Evolutionary conservation across 2,888 invertebrate genomes (phyloP).

Genomic region (Xestia sexstrigata): DNA sequence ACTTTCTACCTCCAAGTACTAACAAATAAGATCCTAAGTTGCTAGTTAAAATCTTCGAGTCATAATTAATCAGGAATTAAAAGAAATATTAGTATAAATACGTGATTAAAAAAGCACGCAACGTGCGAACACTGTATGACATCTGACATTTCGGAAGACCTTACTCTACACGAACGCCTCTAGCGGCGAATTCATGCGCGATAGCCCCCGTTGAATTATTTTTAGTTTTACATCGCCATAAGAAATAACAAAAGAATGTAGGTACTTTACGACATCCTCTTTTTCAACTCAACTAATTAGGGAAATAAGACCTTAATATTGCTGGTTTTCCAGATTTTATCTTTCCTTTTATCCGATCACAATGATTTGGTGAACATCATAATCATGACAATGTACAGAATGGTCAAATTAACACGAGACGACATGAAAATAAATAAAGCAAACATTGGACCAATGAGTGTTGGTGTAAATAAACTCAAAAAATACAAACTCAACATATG

Average conservation of each 20-base stretch:
- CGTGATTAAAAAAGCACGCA: too few species aligned
- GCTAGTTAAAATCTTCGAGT: too few species aligned
- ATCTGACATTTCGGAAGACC: too few species aligned
- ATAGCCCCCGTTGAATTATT: background rate
- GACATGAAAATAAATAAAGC: conserved; percentile 70
- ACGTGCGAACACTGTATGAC: too few species aligned
- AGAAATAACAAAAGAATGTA: background rate
- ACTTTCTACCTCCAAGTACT: too few species aligned
- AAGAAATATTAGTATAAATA: too few species aligned
- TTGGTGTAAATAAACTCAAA: conserved; percentile 53
- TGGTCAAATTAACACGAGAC: conserved; percentile 68
- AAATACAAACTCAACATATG: conserved; percentile 78
- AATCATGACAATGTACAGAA: conserved; percentile 52
- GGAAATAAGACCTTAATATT: background rate
- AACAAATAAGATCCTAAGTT: too few species aligned
- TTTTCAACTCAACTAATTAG: background rate
- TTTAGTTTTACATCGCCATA: background rate
- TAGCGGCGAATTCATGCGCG: too few species aligned
- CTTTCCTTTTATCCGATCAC: background rate
- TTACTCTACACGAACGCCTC: too few species aligned
- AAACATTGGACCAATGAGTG: conserved; percentile 70
- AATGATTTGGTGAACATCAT: conserved; percentile 42
- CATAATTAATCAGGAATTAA: too few species aligned
- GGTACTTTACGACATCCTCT: background rate
- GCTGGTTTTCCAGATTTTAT: background rate